These are phyloP conservation scores for Promerops cafer DNA, from an alignment of 2,113 vertebrate species.

Conservation along the genomic window DNA sequence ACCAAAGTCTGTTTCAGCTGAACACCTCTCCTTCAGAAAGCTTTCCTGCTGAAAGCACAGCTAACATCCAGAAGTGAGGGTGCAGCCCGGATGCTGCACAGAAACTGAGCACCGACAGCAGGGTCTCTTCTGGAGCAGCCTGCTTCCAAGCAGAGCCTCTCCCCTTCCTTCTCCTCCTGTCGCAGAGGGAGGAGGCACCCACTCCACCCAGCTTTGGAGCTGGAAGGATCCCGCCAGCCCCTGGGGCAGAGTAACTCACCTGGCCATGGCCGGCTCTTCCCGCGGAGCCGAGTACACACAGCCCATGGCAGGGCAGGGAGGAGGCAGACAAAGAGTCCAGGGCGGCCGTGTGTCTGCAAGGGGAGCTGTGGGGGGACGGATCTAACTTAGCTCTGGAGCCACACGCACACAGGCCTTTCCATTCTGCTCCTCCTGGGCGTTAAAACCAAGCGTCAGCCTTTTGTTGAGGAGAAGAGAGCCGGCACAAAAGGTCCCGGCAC, in stretches of 20 bases:
- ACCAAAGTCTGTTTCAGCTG: background rate
- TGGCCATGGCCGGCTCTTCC: conserved; percentile 73
- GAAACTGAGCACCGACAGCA: accelerated
- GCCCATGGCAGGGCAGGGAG: conserved; percentile 74
- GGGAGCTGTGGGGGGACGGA: background rate
- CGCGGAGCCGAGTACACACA: conserved; percentile 81
- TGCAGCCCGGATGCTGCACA: accelerated
- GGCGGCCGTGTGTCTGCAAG: background rate
- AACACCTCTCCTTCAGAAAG: background rate
- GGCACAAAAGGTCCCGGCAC: conserved; percentile 22
- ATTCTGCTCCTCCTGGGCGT: background rate
- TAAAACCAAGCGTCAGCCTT: conserved; percentile 28
- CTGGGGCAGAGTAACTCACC: conserved; percentile 73
- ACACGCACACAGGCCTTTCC: background rate
- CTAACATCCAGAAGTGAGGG: background rate
- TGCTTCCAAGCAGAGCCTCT: background rate
- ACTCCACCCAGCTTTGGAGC: background rate
- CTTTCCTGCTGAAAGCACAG: background rate
- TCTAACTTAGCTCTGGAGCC: conserved; percentile 13
- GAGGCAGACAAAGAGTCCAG: conserved; percentile 36
- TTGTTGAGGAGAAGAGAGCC: conserved; percentile 38
- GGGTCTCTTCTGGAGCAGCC: background rate
- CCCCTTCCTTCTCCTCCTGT: background rate
- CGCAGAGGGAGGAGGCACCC: background rate
- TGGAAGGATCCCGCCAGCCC: background rate